Evolutionary conservation across 2,113 vertebrate genomes (phyloP), one percentile per base, ranked within the genome.

Genomic region (Misgurnus mizolepis): DNA sequence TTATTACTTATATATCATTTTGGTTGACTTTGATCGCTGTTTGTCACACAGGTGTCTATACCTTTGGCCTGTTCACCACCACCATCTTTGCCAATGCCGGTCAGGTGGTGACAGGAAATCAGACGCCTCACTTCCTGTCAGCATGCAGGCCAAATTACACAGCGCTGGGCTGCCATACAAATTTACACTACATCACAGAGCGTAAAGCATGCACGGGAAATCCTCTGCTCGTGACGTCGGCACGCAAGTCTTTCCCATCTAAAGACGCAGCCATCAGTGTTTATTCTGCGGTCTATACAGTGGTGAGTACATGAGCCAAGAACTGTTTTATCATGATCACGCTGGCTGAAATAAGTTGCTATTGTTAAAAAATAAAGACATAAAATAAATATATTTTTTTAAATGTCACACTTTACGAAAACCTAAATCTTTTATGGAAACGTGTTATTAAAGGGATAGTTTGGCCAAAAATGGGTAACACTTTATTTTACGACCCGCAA

Each of bases 91-190:
- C 95, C 82, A 96, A 95, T 14, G 95, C 95, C 0, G 95, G 96
- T n/a, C 96, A 97, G 84, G 95, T 96, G 76, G 95, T 98, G 83
- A 97, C 95, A 0, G 96, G 96, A 78, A 96, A 95, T 85, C 96
- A 95, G 83, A 94, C 96, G 0, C 96, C 96, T 14, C 96, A 98
- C 79, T 98, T 98, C 88, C 88, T 98, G 83, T 93, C 95, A 0
- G 94, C 96, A n/a, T 98, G 96, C 84, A 93, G 90, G 55, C 96
- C 96, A 39, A 98, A 98, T 89, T 96, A 96, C 91, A 97, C 96
- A 0, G 95, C 93, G 5, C 90, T 97, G 85, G 96, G 95, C 71
- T 98, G 96, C 87, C 92, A 88, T 74, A 94, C 94, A 0, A 93
- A 91, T 6, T 81, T 94, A 15, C 94, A 94, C 84, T 96, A 95